Conservation (phyloP, 2,888 invertebrate genomes). For the Rhorus exstirpatorius region DNA sequence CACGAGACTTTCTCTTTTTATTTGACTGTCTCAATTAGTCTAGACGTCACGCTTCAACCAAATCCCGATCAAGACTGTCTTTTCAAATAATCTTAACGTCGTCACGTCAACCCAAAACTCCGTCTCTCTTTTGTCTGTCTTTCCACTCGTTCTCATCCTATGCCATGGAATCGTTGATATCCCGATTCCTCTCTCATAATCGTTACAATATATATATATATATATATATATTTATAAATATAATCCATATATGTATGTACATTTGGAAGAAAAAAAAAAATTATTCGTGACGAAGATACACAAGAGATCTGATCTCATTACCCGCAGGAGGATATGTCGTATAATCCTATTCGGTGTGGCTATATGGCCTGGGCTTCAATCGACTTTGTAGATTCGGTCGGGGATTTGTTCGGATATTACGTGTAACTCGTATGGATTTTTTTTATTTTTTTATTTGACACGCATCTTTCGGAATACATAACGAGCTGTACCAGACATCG, state of each 20-base stretch:
- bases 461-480: conserved; percentile 72
- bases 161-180: no score
- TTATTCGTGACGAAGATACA: conserved; percentile 58
- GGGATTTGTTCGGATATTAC: conserved; percentile 48
- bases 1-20: no score
- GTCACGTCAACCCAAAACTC: no score
- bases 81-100: no score
- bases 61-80: no score
- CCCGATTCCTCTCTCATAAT: no score
- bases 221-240: conserved; percentile 16
- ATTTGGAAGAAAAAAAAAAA: conserved; percentile 23
- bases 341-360: conserved; percentile 77
- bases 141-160: no score
- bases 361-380: conserved; percentile 42
- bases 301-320: conserved; percentile 75
- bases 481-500: conserved; percentile 61
- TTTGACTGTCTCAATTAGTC: no score
- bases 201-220: no score
- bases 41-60: no score
- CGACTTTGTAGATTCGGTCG: conserved; percentile 59
- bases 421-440: conserved; percentile 53
- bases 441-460: conserved; percentile 67
- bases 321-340: conserved; percentile 68
- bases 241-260: no score
- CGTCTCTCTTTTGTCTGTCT: no score